phyloP scores from a whole-genome alignment of 2,797 vertebrate species.

The Heteromormyrus szaboi region DNA sequence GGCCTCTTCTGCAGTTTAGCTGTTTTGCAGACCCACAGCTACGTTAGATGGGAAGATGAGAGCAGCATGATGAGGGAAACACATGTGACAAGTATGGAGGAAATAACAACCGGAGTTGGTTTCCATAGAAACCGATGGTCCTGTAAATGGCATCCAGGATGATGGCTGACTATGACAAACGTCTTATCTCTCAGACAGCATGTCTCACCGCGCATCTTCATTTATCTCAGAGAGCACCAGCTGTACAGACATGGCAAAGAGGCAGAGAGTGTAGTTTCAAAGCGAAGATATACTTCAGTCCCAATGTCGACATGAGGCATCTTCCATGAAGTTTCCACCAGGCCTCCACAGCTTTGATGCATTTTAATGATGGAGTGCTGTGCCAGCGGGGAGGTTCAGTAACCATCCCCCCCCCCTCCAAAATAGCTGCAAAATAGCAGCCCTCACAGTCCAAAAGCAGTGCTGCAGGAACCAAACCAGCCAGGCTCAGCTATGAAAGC shows the following conservation, averaged over 20 bases:
- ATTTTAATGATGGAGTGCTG: neutral
- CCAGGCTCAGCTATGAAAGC: neutral
- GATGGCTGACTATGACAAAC: neutral
- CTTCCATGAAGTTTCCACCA: neutral
- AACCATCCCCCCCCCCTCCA: neutral
- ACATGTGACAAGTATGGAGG: neutral
- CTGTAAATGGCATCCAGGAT: neutral
- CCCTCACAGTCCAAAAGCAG: neutral
- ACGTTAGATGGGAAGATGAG: neutral
- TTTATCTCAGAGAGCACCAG: neutral
- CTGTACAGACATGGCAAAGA: neutral
- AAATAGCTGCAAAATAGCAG: neutral
- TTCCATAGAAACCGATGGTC: neutral
- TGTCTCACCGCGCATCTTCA: neutral
- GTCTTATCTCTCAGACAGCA: neutral
- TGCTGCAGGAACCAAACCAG: neutral
- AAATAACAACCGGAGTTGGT: neutral
- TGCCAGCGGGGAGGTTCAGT: neutral
- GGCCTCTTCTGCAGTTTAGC: neutral
- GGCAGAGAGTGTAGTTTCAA: neutral
- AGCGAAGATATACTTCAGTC: neutral
- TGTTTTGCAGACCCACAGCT: neutral
- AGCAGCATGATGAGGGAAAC: neutral
- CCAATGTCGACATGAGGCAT: neutral
- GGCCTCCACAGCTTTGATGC: neutral